Evolutionary conservation across 1,140 invertebrate genomes (phyloP), one percentile per base, ranked within the genome.

Genomic region (Drosophila hydei): DNA sequence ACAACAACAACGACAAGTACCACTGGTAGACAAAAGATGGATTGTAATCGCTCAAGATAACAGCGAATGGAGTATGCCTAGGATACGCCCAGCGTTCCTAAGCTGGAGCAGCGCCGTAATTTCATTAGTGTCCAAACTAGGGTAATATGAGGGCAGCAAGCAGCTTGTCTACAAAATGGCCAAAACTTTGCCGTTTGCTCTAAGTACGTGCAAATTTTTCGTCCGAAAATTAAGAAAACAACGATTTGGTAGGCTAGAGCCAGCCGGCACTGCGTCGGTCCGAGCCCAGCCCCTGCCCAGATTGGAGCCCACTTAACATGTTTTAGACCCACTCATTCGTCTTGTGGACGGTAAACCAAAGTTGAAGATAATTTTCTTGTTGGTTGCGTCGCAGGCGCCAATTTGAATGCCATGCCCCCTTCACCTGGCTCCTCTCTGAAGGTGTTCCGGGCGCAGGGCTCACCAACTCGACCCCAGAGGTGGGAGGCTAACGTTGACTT

Each of bases 21-120:
- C 40, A 40, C 51, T 63, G 77, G 67, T 68, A 88, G 83, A 83
- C 78, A 87, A 87, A 83, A 87, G 83, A 87, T 87, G 79, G 83
- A 87, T 87, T 87, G 83, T 87, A 88, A 87, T 88, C 83, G 84
- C 69, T 88, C 78, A 88, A 88, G 84, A 87, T 87, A 88, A 88
- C 59, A 65, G 62, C 63, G 50, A 19, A 33, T 33, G 38, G 12
- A 14, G 67, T 21, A 30, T 18, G 43, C 12, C 14, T 51, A 43
- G 23, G 30, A 51, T 38, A n/a, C 43, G 19, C 11, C 61, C 19
- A 19, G 42, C 33, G 30, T 43, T 30, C 40, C 55, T 59, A 19
- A 9, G 64, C 47, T 40, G 27, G 27, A 36, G 45, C 47, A 52
- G 54, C 51, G 48, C 60, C 65, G 68, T 83, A 88, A 87, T 87